Base-by-base conservation (phyloP, 2,888 invertebrate species). In the Synergus gifuensis region DNA sequence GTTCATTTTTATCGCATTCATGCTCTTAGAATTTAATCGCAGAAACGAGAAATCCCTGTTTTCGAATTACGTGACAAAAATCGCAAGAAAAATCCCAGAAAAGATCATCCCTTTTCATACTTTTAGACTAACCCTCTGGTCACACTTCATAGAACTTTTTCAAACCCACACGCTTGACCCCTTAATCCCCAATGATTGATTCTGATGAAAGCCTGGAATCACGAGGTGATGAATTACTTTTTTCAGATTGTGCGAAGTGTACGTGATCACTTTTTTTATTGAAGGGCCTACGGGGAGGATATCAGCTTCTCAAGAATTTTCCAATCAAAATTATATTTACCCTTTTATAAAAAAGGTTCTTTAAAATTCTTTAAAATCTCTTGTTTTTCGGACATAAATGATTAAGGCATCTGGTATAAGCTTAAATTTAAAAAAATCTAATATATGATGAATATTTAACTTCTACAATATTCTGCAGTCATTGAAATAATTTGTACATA, bases 1-100 rank as follows among this genome's bases (percentile, higher is more conserved):
- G n/a, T 64, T 76, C 73, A 58, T 58, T 76, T 79, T 76, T 79
- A 79, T 76, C 66, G 62, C 22, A 69, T 9, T 28, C 28, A 28
- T 16, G 44, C 28, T 28, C 42, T 28, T 22, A 60, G 18, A 60
- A 60, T 60, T 60, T 60, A 28, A 69, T 54, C n/a, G 28, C 28
- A 73, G 36, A 73, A 14, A 54, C 54, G 54, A 73, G 73, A 73
- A 73, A 73, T 73, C 54, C 36, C 36, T 54, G 49, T 73, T 73
- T 73, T 73, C 69, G 28, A 69, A 69, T 49, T 69, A 69, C 36
- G 73, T 54, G 73, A 49, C 44, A 14, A 46, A 67, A 67, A 67
- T 67, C 14, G 44, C 14, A 22, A 22, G 22, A 44, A 67, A 67
- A 67, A 44, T 18, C 46, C 9, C 12, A 11, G 16, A 49, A 46